A percentile compares a stretch with the other conserved stretches of the same genome.
Conservation (phyloP, 2,888 invertebrate genomes). For the Drosophila mimica region DNA sequence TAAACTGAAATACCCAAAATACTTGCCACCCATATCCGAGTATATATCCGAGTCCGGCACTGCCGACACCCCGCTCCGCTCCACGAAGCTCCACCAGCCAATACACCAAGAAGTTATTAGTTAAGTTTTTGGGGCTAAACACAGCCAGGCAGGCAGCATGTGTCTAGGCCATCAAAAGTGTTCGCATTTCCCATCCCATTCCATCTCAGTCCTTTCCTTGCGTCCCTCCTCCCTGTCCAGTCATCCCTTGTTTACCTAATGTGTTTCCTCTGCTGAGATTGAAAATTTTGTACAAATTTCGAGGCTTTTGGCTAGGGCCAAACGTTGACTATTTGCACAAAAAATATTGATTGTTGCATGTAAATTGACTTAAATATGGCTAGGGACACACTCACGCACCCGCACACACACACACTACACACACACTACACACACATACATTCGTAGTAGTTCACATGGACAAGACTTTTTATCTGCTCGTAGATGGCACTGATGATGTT, state of each 20-base stretch:
- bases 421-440: not conserved
- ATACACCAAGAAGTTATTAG: constrained; percentile 61
- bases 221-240: not conserved
- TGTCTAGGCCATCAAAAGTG: constrained; percentile 38
- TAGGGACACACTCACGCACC: not conserved
- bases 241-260: not conserved
- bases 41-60: not conserved
- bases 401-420: constrained; percentile 20
- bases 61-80: not conserved
- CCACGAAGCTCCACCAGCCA: constrained; percentile 18
- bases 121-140: constrained; percentile 49
- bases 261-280: constrained; percentile 11
- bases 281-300: constrained; percentile 57
- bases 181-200: not conserved
- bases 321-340: constrained; percentile 65
- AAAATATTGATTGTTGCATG: constrained; percentile 73
- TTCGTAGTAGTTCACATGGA: constrained; percentile 7
- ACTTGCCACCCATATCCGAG: not conserved
- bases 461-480: constrained; percentile 48
- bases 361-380: constrained; percentile 72
- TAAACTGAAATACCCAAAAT: constrained; percentile 10
- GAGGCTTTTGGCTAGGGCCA: constrained; percentile 20
- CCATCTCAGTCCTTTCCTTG: not conserved
- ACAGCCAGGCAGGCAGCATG: constrained; percentile 11
- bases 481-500: constrained; percentile 65